phyloP scores from a whole-genome alignment of 1,140 invertebrate genomes.

The Nasonia vitripennis region DNA sequence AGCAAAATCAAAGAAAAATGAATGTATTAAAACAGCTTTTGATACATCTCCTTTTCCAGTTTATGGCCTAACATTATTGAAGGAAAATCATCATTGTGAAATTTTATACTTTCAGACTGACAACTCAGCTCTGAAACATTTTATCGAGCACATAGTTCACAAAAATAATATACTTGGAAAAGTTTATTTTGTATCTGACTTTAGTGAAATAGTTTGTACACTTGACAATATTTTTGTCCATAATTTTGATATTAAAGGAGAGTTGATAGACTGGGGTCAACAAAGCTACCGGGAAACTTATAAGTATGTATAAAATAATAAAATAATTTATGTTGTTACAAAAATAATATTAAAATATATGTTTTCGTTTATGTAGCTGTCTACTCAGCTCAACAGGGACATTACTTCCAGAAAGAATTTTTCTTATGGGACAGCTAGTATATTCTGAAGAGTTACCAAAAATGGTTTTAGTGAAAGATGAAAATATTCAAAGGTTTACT shows the following conservation, averaged over 20 bases:
- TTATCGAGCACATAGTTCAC: slow-evolving; percentile 60
- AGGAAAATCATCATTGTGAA: slow-evolving; percentile 56
- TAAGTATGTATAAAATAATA: slow-evolving; percentile 54
- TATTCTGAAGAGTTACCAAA: slow-evolving; percentile 65
- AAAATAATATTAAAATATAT: slow-evolving; percentile 44
- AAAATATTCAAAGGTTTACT: slow-evolving; percentile 57
- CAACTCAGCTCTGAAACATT: slow-evolving; percentile 53
- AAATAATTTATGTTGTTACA: slow-evolving; percentile 26
- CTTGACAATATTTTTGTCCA: slow-evolving; percentile 62
- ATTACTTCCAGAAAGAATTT: slow-evolving; percentile 70
- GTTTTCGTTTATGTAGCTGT: slow-evolving; percentile 56
- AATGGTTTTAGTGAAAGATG: slow-evolving; percentile 63
- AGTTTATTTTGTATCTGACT: slow-evolving; percentile 56
- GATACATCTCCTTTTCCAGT: slow-evolving; percentile 70
- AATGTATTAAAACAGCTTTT: slow-evolving; percentile 60
- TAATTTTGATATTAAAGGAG: slow-evolving; percentile 66
- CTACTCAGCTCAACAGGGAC: slow-evolving; percentile 63
- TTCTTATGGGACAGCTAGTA: slow-evolving; percentile 64
- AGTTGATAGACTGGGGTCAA: slow-evolving; percentile 63
- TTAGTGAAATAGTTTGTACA: slow-evolving; percentile 54
- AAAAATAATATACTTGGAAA: slow-evolving; percentile 56
- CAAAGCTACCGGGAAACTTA: slow-evolving; percentile 59
- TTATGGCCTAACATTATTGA: slow-evolving; percentile 64
- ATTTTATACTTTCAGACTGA: slow-evolving; percentile 62
- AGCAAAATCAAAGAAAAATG: slow-evolving; percentile 54